phyloP scores from a whole-genome alignment of 2,113 vertebrate species.

The Hemiprocne comata region DNA sequence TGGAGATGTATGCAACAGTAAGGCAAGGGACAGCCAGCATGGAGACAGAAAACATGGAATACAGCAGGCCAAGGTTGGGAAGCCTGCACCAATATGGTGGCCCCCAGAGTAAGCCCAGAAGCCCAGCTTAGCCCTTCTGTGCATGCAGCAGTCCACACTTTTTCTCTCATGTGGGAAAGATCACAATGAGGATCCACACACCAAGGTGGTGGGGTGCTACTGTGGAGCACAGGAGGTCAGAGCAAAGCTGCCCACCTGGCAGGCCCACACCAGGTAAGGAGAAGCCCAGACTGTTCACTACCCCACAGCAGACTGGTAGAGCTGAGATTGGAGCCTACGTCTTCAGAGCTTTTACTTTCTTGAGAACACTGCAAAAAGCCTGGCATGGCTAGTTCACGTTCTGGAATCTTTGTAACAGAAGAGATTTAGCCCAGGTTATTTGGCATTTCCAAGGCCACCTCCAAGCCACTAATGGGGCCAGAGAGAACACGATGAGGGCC shows the following conservation, averaged over 20 bases:
- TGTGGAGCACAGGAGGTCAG: not conserved
- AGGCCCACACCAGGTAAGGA: not conserved
- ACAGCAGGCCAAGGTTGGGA: not conserved
- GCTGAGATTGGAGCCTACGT: not conserved
- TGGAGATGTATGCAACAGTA: not conserved
- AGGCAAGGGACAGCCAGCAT: not conserved
- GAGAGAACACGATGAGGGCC: not conserved
- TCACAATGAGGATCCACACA: not conserved
- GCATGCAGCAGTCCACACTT: accelerated
- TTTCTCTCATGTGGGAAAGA: not conserved
- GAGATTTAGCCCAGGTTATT: not conserved
- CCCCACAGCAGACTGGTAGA: not conserved
- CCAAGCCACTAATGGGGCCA: not conserved
- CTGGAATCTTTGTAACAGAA: accelerated
- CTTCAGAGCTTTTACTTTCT: not conserved
- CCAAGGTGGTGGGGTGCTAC: not conserved
- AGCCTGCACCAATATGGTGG: not conserved
- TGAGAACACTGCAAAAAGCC: not conserved
- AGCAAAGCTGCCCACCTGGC: not conserved
- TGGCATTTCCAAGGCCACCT: not conserved
- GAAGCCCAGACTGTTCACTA: not conserved
- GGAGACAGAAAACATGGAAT: not conserved
- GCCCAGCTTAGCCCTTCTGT: not conserved
- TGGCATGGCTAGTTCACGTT: not conserved
- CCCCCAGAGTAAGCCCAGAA: not conserved